Percentiles rank a stretch among this genome's conserved stretches.
phyloP scores from a whole-genome alignment of 2,113 vertebrate genomes.

The Eonycteris spelaea region DNA sequence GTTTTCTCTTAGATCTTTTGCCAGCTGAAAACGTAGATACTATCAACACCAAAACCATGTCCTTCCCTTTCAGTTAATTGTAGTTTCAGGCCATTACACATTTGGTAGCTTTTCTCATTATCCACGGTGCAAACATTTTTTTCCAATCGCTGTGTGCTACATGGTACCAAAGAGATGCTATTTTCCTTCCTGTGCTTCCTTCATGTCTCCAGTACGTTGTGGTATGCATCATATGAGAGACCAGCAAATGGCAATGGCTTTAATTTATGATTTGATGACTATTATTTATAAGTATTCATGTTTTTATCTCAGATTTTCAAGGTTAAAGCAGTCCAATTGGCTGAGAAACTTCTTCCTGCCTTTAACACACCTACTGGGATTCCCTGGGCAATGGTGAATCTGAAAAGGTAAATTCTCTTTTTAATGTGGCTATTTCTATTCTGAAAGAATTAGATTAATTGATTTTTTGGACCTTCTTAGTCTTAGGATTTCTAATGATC shows the following conservation, averaged over 20 bases:
- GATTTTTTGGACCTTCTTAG: neutral
- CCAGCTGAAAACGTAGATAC: constrained; percentile 9
- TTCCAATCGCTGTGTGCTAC: neutral
- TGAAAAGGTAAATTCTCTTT: constrained; percentile 91
- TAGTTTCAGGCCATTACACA: neutral
- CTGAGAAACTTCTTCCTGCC: constrained; percentile 97
- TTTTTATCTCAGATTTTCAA: constrained; percentile 91
- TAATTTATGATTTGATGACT: constrained; percentile 39
- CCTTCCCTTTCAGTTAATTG: neutral
- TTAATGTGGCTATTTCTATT: constrained; percentile 35
- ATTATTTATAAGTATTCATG: constrained; percentile 51
- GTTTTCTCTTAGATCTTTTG: neutral
- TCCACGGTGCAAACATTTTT: neutral
- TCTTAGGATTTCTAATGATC: neutral
- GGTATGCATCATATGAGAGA: neutral
- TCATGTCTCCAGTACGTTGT: neutral
- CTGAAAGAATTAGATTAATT: constrained; percentile 10
- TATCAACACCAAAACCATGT: neutral
- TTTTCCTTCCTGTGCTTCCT: rapidly evolving
- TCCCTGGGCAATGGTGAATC: constrained; percentile 99
- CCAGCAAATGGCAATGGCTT: neutral
- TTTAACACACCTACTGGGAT: constrained; percentile 99
- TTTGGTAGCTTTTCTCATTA: neutral
- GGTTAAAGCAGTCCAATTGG: constrained; percentile 96
- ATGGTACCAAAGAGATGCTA: neutral